phyloP scores from a whole-genome alignment of 1,140 invertebrate species.

The Drosophila ogumai region DNA sequence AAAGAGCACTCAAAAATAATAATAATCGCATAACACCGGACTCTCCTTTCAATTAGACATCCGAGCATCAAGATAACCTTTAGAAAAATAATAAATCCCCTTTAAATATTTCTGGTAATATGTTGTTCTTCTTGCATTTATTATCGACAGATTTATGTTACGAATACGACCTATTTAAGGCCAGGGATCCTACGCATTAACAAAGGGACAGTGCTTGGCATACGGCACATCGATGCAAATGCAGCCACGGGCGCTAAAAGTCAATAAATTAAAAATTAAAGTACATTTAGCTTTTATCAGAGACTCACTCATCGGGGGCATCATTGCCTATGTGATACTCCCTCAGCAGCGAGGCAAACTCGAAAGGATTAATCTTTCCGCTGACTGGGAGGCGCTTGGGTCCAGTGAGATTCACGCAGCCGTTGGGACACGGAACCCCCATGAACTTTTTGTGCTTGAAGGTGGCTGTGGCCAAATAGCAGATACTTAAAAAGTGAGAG shows the following conservation, averaged over 20 bases:
- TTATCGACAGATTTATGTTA: conserved; percentile 24
- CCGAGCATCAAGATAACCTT: neutral
- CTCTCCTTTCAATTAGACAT: neutral
- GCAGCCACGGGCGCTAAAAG: conserved; percentile 87
- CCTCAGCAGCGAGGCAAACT: conserved; percentile 84
- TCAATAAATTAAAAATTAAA: neutral
- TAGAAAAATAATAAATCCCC: neutral
- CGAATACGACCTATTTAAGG: conserved; percentile 16
- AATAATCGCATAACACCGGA: neutral
- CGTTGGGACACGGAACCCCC: conserved; percentile 87
- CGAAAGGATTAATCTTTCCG: conserved; percentile 77
- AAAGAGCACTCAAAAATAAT: neutral
- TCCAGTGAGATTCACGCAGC: conserved; percentile 86
- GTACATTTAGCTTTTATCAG: neutral
- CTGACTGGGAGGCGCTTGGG: conserved; percentile 69
- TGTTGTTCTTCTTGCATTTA: conserved; percentile 35
- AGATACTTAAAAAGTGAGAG: conserved; percentile 89
- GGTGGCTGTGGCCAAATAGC: conserved; percentile 88
- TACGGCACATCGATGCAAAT: conserved; percentile 87
- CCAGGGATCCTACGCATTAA: conserved; percentile 49
- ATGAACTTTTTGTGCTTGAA: conserved; percentile 86
- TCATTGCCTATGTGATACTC: conserved; percentile 86
- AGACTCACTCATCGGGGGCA: conserved; percentile 87
- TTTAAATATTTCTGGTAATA: too few species aligned
- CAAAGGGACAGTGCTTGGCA: conserved; percentile 87